These are phyloP conservation scores for Pollachius pollachius DNA, from an alignment of 2,113 vertebrate species.

Conservation along the genomic window DNA sequence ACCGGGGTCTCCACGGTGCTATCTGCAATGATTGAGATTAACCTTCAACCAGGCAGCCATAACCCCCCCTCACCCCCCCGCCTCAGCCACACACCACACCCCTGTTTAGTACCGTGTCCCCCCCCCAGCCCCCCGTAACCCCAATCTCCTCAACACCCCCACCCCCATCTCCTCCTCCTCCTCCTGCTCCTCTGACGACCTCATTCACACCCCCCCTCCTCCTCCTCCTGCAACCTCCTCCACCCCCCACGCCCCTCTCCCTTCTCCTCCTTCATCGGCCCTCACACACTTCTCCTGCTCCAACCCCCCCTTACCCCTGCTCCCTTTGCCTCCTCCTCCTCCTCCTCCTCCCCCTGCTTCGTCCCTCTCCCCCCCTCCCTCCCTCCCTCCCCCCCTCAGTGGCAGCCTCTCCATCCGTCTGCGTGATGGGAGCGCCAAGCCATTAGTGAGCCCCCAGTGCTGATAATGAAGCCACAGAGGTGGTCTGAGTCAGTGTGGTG, in stretches of 20 bases:
- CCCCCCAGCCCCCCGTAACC: no score
- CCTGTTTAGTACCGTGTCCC: constrained; percentile 29
- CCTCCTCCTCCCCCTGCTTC: constrained; percentile 18
- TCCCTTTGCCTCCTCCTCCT: constrained; percentile 16
- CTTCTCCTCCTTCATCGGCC: constrained; percentile 2
- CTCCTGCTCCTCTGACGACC: background rate
- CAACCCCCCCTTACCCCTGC: constrained; percentile 17
- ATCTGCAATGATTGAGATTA: constrained; percentile 64
- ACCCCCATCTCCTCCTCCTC: background rate
- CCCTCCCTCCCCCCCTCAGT: constrained; percentile 11
- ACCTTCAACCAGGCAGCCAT: constrained; percentile 36
- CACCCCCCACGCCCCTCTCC: constrained; percentile 12
- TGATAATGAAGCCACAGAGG: constrained; percentile 70
- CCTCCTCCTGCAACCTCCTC: background rate
- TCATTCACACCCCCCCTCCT: background rate
- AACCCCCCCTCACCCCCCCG: no score
- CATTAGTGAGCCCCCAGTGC: constrained; percentile 63
- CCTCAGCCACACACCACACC: no score
- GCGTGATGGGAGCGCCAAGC: constrained; percentile 44
- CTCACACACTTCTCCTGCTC: background rate
- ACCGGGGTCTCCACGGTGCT: constrained; percentile 33
- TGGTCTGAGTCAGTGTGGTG: constrained; percentile 58
- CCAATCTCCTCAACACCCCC: background rate
- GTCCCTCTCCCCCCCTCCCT: constrained; percentile 20
- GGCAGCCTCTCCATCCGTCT: constrained; percentile 37